Conservation (phyloP, 1,140 invertebrate species). For the Orius insidiosus region DNA sequence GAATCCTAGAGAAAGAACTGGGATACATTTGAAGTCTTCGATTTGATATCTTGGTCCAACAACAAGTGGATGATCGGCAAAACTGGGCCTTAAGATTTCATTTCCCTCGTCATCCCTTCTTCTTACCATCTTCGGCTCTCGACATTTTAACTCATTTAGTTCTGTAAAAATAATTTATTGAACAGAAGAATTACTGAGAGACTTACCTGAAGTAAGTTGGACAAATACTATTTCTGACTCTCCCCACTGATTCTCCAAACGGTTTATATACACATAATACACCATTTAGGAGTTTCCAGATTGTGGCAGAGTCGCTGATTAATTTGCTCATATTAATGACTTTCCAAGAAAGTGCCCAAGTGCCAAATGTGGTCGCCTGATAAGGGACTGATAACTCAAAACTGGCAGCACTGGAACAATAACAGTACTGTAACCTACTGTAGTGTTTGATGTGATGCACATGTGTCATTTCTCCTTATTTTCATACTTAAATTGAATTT, state of each 20-base stretch:
- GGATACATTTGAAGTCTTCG: constrained; percentile 39
- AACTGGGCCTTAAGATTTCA: constrained; percentile 39
- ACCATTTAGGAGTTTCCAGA: constrained; percentile 51
- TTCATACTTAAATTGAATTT: too few species aligned
- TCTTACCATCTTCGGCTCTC: constrained; percentile 41
- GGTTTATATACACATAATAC: constrained; percentile 73
- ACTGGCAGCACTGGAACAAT: too few species aligned
- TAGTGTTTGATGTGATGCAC: too few species aligned
- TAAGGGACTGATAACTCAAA: too few species aligned
- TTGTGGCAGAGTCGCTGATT: constrained; percentile 26
- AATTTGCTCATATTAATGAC: constrained; percentile 7
- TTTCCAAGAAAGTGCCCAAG: too few species aligned
- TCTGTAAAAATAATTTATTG: constrained; percentile 14
- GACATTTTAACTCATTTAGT: constrained; percentile 46
- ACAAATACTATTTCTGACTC: constrained; percentile 34
- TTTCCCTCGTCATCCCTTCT: constrained; percentile 32
- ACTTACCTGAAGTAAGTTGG: constrained; percentile 50
- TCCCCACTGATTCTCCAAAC: constrained; percentile 30
- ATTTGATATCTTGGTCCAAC: constrained; percentile 53
- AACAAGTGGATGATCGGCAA: constrained; percentile 49
- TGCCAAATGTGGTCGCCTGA: too few species aligned
- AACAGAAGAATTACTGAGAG: background rate
- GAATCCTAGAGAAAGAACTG: constrained; percentile 35
- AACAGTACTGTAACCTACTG: too few species aligned
- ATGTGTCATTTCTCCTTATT: too few species aligned